Base-by-base conservation (phyloP, 2,888 invertebrate species). In the Tachina lurida region DNA sequence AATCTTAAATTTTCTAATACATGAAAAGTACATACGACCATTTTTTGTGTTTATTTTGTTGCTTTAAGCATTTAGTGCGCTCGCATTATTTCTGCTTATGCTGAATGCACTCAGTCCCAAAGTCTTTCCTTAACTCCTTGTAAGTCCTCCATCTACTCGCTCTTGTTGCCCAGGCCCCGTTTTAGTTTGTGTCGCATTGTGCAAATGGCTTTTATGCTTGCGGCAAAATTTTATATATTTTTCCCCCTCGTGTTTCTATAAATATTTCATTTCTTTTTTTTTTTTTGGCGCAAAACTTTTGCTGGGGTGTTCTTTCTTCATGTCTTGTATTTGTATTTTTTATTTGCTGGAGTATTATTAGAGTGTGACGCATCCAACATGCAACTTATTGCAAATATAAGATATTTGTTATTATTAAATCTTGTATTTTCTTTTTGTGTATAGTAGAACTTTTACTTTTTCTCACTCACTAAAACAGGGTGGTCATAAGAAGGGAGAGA, bases 271-370 rank as follows among this genome's bases (percentile, higher is more conserved):
- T 63, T 54, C 7, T 22, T 65, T 71, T 73, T 71, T 68, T 70
- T 81, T 47, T 75, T 81, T 81, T 81, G 68, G 68, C 68, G 68
- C 81, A 75, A 75, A 68, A 75, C 75, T 75, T 74, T 62, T 43
- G 52, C 81, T 68, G 47, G 68, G 68, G 68, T 75, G 81, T 70
- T 47, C 68, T 68, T 49, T 39, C 12, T 12, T 9, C 15, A 13
- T 3, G 12, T 81, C 17, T 68, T 74, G 15, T 0, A 13, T 10
- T 10, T 5, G 5, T 52, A 52, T 22, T 31, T 0, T 68, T 17
- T 52, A 52, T 49, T 41, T 67, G 22, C 22, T 5, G 56, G 9
- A 15, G 45, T 22, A 12, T 65, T 63, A 45, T 65, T 56, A 41
- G 39, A 77, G 63, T 71, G 22, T 56, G 73, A 73, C 47, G 73